Evolutionary conservation across 2,797 vertebrate genomes (phyloP), one percentile per base, ranked within the genome.

Genomic region (Leptatherina wallacei): DNA sequence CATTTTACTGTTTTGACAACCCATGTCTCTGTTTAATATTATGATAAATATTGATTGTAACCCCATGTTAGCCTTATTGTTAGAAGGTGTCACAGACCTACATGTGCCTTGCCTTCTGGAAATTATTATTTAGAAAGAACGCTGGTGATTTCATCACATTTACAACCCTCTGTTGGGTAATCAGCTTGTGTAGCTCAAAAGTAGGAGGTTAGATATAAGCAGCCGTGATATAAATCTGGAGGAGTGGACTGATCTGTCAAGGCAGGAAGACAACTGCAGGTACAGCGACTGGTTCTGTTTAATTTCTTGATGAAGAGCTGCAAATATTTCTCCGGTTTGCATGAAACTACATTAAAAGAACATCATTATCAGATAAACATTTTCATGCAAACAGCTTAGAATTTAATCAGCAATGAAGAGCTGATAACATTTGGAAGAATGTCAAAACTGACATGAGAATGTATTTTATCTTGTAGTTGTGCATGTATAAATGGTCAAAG

Each of bases 101-200:
- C 18, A 33, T 13, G 20, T 22, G 3, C 24, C 32, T 13, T 60
- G n/a, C 30, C 49, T 27, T 62, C 29, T 35, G 38, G 38, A 16
- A 40, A 40, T 40, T 1, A 40, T 40, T 16, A 40, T 38, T 40
- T 16, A 3, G 2, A 40, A 14, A 40, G 18, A 55, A 52, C 51
- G n/a, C 16, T 24, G 51, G 33, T 69, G 68, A 78, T 89, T 82
- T 91, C 88, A 71, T 87, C 83, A 78, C 73, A 38, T 94, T 93
- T 93, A 94, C 88, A 66, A 83, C 81, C 55, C 14, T 0, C 47
- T 64, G 60, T 71, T 65, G 71, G 59, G 88, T 91, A 93, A 92
- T 91, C 89, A 77, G 59, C 18, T 24, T 38, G 56, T 3, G 4
- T 71, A 57, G 2, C 47, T 65, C 71, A 61, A 35, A 83, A 60